phyloP scores from a whole-genome alignment of 2,113 vertebrate species.

The Herpetotheres cachinnans region DNA sequence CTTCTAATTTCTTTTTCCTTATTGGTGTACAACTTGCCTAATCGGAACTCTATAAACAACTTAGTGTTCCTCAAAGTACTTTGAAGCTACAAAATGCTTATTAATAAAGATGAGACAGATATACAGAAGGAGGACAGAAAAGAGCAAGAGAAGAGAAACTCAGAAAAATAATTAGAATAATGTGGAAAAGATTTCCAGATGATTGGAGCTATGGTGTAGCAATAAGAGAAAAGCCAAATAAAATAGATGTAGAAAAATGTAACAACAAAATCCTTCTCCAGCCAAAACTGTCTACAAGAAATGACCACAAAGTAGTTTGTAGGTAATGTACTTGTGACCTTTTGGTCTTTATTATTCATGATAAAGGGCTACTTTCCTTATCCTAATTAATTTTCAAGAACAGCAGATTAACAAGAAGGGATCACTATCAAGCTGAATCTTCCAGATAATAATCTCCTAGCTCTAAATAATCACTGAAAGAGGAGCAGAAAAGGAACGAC shows the following conservation, averaged over 20 bases:
- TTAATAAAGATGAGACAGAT: background rate
- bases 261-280: background rate
- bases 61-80: background rate
- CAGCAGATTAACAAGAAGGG: conserved; percentile 15
- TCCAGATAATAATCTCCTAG: background rate
- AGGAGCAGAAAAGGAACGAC: background rate
- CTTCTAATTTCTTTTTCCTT: background rate
- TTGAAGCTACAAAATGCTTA: background rate
- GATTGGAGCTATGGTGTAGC: background rate
- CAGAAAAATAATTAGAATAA: background rate
- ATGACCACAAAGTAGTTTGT: background rate
- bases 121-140: background rate
- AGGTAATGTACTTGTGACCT: background rate
- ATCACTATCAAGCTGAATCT: background rate
- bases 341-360: background rate
- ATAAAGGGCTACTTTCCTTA: conserved; percentile 9
- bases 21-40: background rate
- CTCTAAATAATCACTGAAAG: conserved; percentile 9
- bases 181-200: background rate
- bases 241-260: background rate
- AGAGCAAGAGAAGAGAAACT: background rate
- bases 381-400: conserved; percentile 16
- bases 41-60: background rate
- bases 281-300: background rate
- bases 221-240: background rate